Conservation (phyloP, 2,888 invertebrate genomes). For the Spodoptera littoralis region DNA sequence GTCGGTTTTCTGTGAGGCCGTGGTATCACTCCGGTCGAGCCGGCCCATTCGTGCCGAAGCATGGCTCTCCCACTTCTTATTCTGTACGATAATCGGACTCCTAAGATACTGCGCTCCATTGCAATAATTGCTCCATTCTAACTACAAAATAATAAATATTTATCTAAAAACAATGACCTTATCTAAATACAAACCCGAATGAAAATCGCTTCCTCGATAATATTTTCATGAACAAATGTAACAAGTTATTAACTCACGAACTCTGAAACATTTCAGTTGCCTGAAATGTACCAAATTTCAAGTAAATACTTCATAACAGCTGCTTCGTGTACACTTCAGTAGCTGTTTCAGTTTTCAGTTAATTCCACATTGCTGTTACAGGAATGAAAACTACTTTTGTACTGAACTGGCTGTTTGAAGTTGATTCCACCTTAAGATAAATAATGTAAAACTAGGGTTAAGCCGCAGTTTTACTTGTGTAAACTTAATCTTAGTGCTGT, state of each 20-base stretch:
- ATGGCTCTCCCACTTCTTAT: no score
- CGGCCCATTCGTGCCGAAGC: no score
- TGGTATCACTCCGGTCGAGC: no score
- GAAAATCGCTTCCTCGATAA: constrained; percentile 1
- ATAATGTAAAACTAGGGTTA: no score
- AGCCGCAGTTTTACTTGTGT: no score
- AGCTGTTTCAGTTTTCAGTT: no score
- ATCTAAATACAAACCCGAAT: neutral
- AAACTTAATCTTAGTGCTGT: no score
- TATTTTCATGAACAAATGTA: constrained; percentile 16
- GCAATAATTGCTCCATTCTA: no score
- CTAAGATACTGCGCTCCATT: no score
- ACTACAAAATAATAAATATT: no score
- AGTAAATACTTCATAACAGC: constrained; percentile 12
- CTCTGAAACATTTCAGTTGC: neutral
- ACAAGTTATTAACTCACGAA: constrained; percentile 6
- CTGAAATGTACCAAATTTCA: constrained; percentile 9
- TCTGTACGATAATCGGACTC: no score
- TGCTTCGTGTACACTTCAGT: neutral
- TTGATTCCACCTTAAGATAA: constrained; percentile 11
- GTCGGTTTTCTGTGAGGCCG: no score
- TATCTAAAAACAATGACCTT: neutral
- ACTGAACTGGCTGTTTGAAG: constrained; percentile 1
- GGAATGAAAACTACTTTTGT: constrained; percentile 1
- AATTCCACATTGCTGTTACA: neutral